Evolutionary conservation across 2,797 vertebrate species (phyloP), one percentile per base, ranked within the genome.

Genomic region (Gymnopithys bicolor): DNA sequence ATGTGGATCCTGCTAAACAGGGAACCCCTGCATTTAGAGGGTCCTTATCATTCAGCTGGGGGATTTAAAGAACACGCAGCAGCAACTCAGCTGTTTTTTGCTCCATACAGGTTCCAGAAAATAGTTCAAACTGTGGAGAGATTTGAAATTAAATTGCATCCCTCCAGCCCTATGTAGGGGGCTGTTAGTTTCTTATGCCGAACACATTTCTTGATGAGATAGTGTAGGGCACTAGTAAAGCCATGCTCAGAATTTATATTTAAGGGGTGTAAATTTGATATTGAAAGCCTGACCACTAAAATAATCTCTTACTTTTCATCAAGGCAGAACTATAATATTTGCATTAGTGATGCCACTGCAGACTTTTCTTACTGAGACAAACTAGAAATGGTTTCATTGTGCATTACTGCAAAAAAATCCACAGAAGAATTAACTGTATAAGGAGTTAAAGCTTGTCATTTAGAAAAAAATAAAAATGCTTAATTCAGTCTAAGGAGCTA

Each of bases 381-480:
- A 46, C 11, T 43, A 46, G 41, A 16, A 89, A 75, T 23, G 22
- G 41, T 84, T 95, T 93, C 19, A 79, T 18, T 74, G 45, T 46
- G 5, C 66, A 59, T 74, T 86, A 74, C 33, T 33, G 16, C 32
- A 63, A 74, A 90, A n/a, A 77, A 79, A 48, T 39, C 18, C 80
- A 16, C 22, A 68, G 60, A 89, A 84, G 24, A 95, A 95, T 88
- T 94, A 89, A 87, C 68, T 96, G 90, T 64, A 67, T 70, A 91
- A 89, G 67, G 46, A 85, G 67, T 89, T 81, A 92, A 90, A 94
- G 2, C 45, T 78, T 87, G 55, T 70, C n/a, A 52, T 71, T 89
- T 58, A 49, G 24, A 46, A 85, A 88, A 43, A 87, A 52, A 43
- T 43, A 43, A 84, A 90, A 86, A 11, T 23, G 18, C 24, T 63